Conservation (phyloP, 2,113 vertebrate species). For the Pleuronectes platessa region DNA sequence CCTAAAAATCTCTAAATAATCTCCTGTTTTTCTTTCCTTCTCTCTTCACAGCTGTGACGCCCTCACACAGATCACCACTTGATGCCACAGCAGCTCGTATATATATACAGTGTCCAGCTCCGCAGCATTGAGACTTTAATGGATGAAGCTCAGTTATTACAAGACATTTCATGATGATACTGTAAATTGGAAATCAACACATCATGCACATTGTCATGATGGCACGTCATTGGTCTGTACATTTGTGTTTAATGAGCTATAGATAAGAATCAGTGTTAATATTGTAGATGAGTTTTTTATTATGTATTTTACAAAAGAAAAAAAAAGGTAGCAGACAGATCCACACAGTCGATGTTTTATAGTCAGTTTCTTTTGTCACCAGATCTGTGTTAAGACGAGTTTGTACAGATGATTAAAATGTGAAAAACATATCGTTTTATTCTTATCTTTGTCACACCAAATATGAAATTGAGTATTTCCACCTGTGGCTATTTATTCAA, state of each 20-base stretch:
- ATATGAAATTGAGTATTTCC: neutral
- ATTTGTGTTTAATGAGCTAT: constrained; percentile 65
- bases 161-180: constrained; percentile 45
- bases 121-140: constrained; percentile 52
- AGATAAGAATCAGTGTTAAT: constrained; percentile 72
- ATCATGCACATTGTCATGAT: constrained; percentile 43
- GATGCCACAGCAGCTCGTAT: neutral
- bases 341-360: constrained; percentile 30
- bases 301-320: constrained; percentile 64
- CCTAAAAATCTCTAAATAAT: too few species aligned
- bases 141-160: constrained; percentile 12
- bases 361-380: constrained; percentile 37
- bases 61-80: constrained; percentile 3
- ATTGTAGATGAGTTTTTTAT: constrained; percentile 75
- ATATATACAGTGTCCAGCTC: constrained; percentile 5
- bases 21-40: constrained; percentile 18
- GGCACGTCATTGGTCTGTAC: constrained; percentile 77
- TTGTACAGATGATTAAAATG: constrained; percentile 79
- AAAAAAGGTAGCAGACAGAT: constrained; percentile 31
- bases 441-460: neutral
- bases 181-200: constrained; percentile 57
- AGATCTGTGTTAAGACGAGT: constrained; percentile 42
- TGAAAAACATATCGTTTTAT: constrained; percentile 40
- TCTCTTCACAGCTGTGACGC: constrained; percentile 66
- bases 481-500: neutral